Evolutionary conservation across 2,113 vertebrate species (phyloP).

Genomic region (Xerus inauris): DNA sequence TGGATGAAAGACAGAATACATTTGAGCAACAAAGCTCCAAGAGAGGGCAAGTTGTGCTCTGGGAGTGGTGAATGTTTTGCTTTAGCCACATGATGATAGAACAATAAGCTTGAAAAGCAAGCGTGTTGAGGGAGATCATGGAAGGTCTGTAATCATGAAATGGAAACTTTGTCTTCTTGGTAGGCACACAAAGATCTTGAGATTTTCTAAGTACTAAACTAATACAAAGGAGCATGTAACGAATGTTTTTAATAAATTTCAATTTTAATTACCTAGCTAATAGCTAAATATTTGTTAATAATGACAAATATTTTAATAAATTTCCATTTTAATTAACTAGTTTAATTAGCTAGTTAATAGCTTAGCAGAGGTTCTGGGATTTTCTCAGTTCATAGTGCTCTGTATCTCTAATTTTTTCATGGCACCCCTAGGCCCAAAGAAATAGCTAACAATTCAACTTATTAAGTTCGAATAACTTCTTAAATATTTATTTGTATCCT

Average conservation of each 20-base stretch:
- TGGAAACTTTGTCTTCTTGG: slow-evolving; percentile 24
- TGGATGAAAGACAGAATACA: not conserved
- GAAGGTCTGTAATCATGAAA: not conserved
- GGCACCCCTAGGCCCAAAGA: not conserved
- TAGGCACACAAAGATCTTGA: not conserved
- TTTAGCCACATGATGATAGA: not conserved
- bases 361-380: not conserved
- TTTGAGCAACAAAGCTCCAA: not conserved
- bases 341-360: slow-evolving; percentile 5
- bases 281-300: not conserved
- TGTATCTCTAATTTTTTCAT: slow-evolving; percentile 40
- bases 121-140: not conserved
- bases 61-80: slow-evolving; percentile 24
- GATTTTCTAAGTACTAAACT: not conserved
- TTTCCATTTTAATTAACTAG: slow-evolving; percentile 7
- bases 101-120: not conserved
- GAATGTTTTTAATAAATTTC: slow-evolving; percentile 46
- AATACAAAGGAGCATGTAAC: not conserved
- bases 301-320: slow-evolving; percentile 30
- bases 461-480: not conserved
- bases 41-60: not conserved
- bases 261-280: not conserved
- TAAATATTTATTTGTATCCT: slow-evolving; percentile 49
- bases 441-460: slow-evolving; percentile 1
- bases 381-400: not conserved